Evolutionary conservation across 2,113 vertebrate genomes (phyloP).

Genomic region (Parotia lawesii): DNA sequence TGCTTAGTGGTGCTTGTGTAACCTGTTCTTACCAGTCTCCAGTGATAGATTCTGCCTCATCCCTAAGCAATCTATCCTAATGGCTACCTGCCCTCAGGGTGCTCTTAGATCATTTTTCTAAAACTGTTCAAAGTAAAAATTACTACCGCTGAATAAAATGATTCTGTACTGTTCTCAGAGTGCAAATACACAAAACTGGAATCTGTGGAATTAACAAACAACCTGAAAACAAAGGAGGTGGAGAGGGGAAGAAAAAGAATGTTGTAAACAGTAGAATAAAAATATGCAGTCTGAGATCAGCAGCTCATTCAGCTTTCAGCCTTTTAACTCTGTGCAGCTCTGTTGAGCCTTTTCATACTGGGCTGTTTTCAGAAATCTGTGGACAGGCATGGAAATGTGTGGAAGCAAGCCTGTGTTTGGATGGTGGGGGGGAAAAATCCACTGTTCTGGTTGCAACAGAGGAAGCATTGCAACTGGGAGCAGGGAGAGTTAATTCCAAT

Average conservation of each 20-base stretch:
- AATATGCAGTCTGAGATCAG: slow-evolving; percentile 13
- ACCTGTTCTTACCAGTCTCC: background rate
- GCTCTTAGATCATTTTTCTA: background rate
- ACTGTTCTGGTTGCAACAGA: background rate
- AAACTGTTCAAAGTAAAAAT: background rate
- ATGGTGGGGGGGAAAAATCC: background rate
- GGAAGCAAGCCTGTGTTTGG: background rate
- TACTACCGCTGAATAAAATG: background rate
- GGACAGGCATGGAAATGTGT: background rate
- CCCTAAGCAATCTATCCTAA: background rate
- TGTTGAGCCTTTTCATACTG: background rate
- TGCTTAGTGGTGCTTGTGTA: background rate
- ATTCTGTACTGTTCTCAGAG: background rate
- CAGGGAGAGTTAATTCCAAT: background rate
- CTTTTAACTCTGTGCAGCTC: slow-evolving; percentile 2
- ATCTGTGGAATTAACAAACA: background rate
- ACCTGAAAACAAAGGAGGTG: background rate
- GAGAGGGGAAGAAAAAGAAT: background rate
- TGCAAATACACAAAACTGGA: background rate
- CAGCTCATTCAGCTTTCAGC: slow-evolving; percentile 2
- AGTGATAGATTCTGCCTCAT: background rate
- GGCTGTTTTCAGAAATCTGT: slow-evolving; percentile 31
- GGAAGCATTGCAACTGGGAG: background rate
- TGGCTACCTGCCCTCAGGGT: background rate
- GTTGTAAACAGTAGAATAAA: slow-evolving; percentile 8